Conservation (phyloP, 2,888 invertebrate species). For the Drosophila mimetica region DNA sequence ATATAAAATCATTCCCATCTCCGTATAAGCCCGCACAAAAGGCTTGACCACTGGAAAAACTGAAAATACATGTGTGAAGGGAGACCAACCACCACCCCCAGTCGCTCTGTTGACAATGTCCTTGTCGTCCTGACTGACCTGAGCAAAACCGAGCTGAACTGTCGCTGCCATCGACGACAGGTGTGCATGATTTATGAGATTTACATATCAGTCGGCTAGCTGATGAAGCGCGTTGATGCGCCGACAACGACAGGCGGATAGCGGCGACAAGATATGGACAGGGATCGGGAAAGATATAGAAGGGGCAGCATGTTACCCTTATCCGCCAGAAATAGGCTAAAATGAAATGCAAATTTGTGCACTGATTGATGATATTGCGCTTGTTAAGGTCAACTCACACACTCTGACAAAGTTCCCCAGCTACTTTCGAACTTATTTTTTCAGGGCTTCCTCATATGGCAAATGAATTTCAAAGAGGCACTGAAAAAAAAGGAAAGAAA, state of each 20-base stretch:
- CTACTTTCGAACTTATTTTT: slow-evolving; percentile 4
- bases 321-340: slow-evolving; percentile 50
- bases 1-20: background rate
- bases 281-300: background rate
- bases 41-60: slow-evolving; percentile 56
- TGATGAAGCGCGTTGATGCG: slow-evolving; percentile 79
- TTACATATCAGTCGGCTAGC: slow-evolving; percentile 75
- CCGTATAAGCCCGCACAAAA: slow-evolving; percentile 1
- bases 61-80: background rate
- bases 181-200: slow-evolving; percentile 83
- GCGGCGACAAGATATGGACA: slow-evolving; percentile 27
- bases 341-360: slow-evolving; percentile 64
- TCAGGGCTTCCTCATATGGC: background rate
- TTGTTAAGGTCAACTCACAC: slow-evolving; percentile 41
- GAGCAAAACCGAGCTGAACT: slow-evolving; percentile 27
- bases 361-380: slow-evolving; percentile 75
- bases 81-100: slow-evolving; percentile 6
- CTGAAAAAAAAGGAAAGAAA: background rate
- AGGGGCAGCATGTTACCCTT: background rate
- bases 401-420: slow-evolving; percentile 1
- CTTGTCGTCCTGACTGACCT: slow-evolving; percentile 47
- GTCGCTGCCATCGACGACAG: slow-evolving; percentile 73
- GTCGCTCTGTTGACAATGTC: slow-evolving; percentile 45
- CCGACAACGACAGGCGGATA: slow-evolving; percentile 69
- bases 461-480: slow-evolving; percentile 20